Base-by-base conservation (phyloP, 1,140 invertebrate species). In the Drosophila burlai region DNA sequence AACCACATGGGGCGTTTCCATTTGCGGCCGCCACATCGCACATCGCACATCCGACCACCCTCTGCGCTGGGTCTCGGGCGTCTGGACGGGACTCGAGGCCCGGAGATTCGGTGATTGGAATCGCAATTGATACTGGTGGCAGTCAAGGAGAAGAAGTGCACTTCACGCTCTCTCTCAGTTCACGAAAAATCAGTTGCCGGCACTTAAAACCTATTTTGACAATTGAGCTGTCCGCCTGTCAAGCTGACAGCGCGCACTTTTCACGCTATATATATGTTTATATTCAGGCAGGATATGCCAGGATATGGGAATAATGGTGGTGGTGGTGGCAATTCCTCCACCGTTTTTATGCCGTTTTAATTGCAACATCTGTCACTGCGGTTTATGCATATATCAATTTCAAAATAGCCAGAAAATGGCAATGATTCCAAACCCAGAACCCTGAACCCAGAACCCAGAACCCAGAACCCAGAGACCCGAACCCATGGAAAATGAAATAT, bases 281-380 rank as follows among this genome's bases (percentile, higher is more conserved):
- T 54, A 46, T 34, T 34, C 15, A 3, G 43, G 21, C 29, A 34
- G 67, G 13, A 45, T 26, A 46, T 46, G 52, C 13, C 52, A 55
- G 52, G 52, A 55, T 55, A 55, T 38, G 52, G 18, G 29, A 8
- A 34, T 38, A 18, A 21, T 47, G 74, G 67, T 78, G 66, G 61
- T 72, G 66, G 54, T 78, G 67, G 75, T 79, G 66, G 54, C n/a
- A 46, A 42, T 55, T 68, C 67, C 47, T 46, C 38, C 47, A 68
- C 47, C 67, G 68, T 91, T 92, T 55, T 92, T 92, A 92, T 91
- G 86, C 91, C 74, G 73, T 83, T 92, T 92, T 92, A 92, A 92
- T 92, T 92, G 91, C 91, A 92, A 92, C 91, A 92, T 92, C 91
- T 92, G 91, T 92, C 91, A 91, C 86, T 92, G 91, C 80, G 91